Conservation (phyloP, 2,113 vertebrate genomes). For the Cyprinodon variegatus region DNA sequence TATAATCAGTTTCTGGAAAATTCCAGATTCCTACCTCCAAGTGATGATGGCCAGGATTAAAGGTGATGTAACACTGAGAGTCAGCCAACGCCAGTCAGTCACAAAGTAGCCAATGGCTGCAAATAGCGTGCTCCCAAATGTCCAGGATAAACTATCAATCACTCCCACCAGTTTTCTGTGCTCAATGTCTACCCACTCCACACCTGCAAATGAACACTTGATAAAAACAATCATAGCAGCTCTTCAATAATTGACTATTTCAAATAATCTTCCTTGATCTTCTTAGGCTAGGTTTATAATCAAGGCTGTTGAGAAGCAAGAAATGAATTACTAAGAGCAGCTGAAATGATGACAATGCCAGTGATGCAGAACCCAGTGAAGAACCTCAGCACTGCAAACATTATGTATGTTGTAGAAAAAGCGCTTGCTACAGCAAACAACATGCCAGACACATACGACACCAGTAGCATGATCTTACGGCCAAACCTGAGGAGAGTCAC, state of each 20-base stretch:
- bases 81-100: constrained; percentile 78
- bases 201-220: constrained; percentile 54
- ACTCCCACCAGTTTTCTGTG: constrained; percentile 78
- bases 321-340: constrained; percentile 71
- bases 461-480: constrained; percentile 72
- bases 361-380: constrained; percentile 79
- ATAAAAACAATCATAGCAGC: background rate
- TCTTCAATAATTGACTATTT: too few species aligned
- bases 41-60: constrained; percentile 63
- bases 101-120: constrained; percentile 72
- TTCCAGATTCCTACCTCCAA: constrained; percentile 72
- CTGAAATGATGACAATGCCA: constrained; percentile 74
- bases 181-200: constrained; percentile 82
- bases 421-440: constrained; percentile 71
- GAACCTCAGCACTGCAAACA: constrained; percentile 78
- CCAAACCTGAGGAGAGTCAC: constrained; percentile 65
- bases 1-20: background rate
- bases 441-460: constrained; percentile 68
- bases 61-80: constrained; percentile 69
- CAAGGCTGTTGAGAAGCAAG: background rate
- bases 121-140: constrained; percentile 62
- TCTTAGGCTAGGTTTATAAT: background rate
- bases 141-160: constrained; percentile 76
- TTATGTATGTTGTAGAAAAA: constrained; percentile 73
- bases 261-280: background rate